phyloP scores from a whole-genome alignment of 2,113 vertebrate genomes.

The Equus przewalskii region DNA sequence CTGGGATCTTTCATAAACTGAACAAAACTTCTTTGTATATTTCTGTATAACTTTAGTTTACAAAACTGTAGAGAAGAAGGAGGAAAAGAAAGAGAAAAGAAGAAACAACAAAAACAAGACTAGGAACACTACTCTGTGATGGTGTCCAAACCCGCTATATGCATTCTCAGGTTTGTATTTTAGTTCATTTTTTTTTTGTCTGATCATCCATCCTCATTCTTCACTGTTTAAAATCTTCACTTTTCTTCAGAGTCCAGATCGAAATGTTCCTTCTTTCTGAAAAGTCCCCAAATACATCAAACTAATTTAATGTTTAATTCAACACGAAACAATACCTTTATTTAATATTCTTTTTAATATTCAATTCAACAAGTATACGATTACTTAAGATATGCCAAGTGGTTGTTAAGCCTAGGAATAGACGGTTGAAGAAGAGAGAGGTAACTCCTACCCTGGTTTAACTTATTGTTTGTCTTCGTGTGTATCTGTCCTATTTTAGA shows the following conservation, averaged over 20 bases:
- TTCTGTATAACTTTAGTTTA: background rate
- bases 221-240: background rate
- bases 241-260: background rate
- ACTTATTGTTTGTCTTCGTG: background rate
- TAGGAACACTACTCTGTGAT: background rate
- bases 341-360: background rate
- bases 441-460: background rate
- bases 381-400: background rate
- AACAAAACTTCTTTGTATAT: background rate
- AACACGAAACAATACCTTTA: background rate
- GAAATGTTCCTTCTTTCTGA: background rate
- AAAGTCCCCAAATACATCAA: background rate
- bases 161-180: background rate
- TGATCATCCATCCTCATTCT: background rate
- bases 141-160: background rate
- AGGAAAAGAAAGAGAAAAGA: rapidly evolving
- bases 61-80: background rate
- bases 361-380: background rate
- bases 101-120: background rate
- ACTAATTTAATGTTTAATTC: background rate
- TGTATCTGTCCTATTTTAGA: background rate
- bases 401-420: background rate
- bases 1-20: background rate
- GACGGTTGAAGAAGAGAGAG: background rate
- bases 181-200: background rate